Base-by-base conservation (phyloP, 2,797 vertebrate genomes). In the Phrynocephalus vlangalii region DNA sequence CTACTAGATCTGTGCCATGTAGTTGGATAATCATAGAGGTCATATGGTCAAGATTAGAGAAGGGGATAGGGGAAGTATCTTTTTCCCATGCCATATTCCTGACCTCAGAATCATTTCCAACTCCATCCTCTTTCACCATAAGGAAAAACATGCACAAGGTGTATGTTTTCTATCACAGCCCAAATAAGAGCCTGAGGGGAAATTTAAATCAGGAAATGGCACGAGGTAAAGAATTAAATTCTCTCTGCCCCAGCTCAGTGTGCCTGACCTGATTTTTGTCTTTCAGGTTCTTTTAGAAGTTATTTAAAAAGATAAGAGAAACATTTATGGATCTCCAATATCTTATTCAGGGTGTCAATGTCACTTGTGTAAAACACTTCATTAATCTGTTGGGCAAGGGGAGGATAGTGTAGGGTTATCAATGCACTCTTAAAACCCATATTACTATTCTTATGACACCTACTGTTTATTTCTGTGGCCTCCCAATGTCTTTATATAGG, bases 401-500 rank as follows among this genome's bases (percentile, higher is more conserved):
- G 11, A 75, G 8, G 26, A 6, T 18, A 22, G 11, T 76, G 48
- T 7, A 52, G 6, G 48, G n/a, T 7, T 33, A 38, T 67, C 56
- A 84, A 6, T 1, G 63, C 0, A n/a, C 67, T 84, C 22, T 73
- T 79, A 78, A 71, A 18, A 52, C 24, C 26, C 5, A 20, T 16
- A 20, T 80, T 52, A 80, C 26, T 10, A 63, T 67, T 82, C 20
- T 75, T 52, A 60, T 38, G 77, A 79, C 56, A 48, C 8, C 2
- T 1, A 75, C 18, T 91, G 87, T 90, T 91, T 84, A 63, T 33
- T 90, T 87, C 33, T 84, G 5, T 7, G 86, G 7, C 6, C 0
- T 93, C 83, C 78, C 86, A 73, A 50, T 83, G 87, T 83, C 85
- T 44, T 80, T 87, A 82, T 22, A 82, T 91, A 99, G 99, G 93